Evolutionary conservation across 2,113 vertebrate genomes (phyloP).

Genomic region (Dasypus novemcinctus): DNA sequence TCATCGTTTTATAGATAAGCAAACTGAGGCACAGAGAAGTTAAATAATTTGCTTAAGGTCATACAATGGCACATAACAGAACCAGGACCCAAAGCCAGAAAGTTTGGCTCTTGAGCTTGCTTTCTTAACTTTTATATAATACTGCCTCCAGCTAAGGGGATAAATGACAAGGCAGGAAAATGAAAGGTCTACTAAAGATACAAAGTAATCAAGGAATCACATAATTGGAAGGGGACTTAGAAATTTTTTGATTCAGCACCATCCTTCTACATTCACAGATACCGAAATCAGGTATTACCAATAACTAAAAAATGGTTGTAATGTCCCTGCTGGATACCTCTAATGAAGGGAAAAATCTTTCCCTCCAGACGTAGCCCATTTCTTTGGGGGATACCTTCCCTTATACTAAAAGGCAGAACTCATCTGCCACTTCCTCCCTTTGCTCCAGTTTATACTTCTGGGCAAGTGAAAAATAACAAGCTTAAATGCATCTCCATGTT

Average conservation of each 20-base stretch:
- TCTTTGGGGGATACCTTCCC: not conserved
- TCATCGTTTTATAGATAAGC: not conserved
- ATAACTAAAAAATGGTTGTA: slow-evolving; percentile 23
- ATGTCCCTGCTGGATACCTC: not conserved
- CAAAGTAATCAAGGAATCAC: slow-evolving; percentile 8
- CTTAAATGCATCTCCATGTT: not conserved
- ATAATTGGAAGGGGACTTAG: not conserved
- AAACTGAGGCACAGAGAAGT: not conserved
- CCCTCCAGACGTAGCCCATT: not conserved
- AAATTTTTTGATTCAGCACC: not conserved
- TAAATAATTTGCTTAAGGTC: not conserved
- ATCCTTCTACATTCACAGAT: not conserved
- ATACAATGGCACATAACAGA: not conserved
- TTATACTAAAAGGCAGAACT: not conserved
- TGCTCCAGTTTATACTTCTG: not conserved
- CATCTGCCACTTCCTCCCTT: not conserved
- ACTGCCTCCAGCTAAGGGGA: not conserved
- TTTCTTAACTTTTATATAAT: slow-evolving; percentile 10
- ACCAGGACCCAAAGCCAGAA: not conserved
- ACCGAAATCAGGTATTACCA: not conserved
- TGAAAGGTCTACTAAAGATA: not conserved
- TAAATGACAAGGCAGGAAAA: not conserved
- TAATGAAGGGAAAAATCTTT: not conserved
- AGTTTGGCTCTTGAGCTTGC: not conserved
- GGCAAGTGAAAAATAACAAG: not conserved